Conservation (phyloP, 2,113 vertebrate genomes). For the Phyllopteryx taeniolatus region DNA sequence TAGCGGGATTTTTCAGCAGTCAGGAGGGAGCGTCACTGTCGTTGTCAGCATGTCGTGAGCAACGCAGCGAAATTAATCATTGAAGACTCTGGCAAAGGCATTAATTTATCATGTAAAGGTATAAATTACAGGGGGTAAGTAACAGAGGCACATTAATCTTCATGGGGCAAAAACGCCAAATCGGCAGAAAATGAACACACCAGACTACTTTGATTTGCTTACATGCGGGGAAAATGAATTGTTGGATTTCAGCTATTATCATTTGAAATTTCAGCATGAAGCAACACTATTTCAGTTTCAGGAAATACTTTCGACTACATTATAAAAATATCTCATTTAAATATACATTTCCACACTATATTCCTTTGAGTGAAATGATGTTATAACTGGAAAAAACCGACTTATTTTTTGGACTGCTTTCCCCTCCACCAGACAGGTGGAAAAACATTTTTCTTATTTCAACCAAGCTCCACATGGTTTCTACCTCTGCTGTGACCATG, state of each 20-base stretch:
- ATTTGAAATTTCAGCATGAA: neutral
- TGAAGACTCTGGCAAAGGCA: neutral
- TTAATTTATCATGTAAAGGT: slow-evolving; percentile 12
- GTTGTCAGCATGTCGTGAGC: slow-evolving; percentile 9
- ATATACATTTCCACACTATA: too few relatives aligned
- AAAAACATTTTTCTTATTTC: too few relatives aligned
- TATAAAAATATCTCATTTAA: too few relatives aligned
- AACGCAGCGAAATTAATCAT: neutral
- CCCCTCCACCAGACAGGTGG: too few relatives aligned
- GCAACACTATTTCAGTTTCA: neutral
- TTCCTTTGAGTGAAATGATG: too few relatives aligned
- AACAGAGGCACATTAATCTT: slow-evolving; percentile 5
- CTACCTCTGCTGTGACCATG: too few relatives aligned
- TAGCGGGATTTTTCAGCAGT: neutral
- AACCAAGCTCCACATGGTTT: too few relatives aligned
- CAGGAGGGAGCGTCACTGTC: neutral
- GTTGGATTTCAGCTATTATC: neutral
- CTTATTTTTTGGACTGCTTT: too few relatives aligned
- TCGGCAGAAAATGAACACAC: slow-evolving; percentile 7
- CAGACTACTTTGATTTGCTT: neutral
- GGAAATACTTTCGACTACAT: neutral
- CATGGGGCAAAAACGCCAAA: slow-evolving; percentile 1
- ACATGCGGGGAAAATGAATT: neutral
- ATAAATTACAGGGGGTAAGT: neutral
- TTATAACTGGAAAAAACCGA: too few relatives aligned